These are phyloP conservation scores for Pocillopora meandrina DNA, from an alignment of 92 coral and sea anemone species.

Conservation along the genomic window DNA sequence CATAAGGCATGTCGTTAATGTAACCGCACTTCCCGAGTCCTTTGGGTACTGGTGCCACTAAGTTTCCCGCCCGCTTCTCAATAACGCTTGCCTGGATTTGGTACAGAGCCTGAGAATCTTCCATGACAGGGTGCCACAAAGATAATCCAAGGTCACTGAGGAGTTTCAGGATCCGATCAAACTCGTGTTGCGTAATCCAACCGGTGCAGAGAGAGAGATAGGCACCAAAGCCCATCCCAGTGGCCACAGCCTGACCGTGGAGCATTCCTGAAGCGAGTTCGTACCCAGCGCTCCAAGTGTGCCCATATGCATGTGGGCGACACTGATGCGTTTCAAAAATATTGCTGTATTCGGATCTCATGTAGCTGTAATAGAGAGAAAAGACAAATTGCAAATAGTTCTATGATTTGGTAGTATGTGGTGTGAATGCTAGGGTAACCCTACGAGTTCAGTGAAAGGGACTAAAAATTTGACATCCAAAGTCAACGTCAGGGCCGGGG, in stretches of 20 bases:
- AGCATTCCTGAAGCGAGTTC: slow-evolving; percentile 76
- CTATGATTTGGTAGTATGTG: background rate
- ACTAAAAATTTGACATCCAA: too few species aligned
- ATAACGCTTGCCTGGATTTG: slow-evolving; percentile 46
- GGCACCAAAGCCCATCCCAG: slow-evolving; percentile 78
- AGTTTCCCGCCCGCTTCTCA: slow-evolving; percentile 68
- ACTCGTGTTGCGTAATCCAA: slow-evolving; percentile 54
- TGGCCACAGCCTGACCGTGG: slow-evolving; percentile 77
- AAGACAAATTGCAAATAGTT: background rate
- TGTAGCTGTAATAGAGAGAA: slow-evolving; percentile 34
- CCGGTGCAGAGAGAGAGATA: slow-evolving; percentile 55
- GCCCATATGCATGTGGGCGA: slow-evolving; percentile 77
- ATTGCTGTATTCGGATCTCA: slow-evolving; percentile 66
- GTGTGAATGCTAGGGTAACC: too few species aligned
- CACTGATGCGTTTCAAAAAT: slow-evolving; percentile 76
- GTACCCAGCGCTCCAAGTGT: slow-evolving; percentile 72
- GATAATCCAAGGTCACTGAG: slow-evolving; percentile 61
- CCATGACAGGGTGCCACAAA: slow-evolving; percentile 75
- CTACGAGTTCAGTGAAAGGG: too few species aligned
- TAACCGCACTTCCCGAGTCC: slow-evolving; percentile 73
- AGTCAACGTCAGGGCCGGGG: too few species aligned
- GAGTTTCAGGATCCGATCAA: slow-evolving; percentile 61
- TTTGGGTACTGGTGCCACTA: slow-evolving; percentile 73
- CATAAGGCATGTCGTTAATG: slow-evolving; percentile 56
- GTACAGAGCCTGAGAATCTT: slow-evolving; percentile 37